Evolutionary conservation across 2,797 vertebrate genomes (phyloP).

Genomic region (Sebastes goodei): DNA sequence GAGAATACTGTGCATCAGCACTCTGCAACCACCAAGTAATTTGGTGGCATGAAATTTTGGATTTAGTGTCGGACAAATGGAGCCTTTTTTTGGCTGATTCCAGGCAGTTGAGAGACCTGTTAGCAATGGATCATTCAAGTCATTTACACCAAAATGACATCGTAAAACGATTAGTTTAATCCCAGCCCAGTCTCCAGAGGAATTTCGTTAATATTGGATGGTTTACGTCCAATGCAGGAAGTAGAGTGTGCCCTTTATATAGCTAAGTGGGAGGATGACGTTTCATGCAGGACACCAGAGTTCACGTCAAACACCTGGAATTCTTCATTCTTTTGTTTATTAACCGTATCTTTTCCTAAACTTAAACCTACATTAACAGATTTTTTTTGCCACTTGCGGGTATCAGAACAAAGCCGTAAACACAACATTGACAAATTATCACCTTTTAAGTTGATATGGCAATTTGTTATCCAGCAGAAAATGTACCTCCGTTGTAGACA

Average conservation of each 20-base stretch:
- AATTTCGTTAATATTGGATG: not conserved
- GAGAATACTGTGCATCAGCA: constrained; percentile 71
- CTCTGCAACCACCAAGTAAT: constrained; percentile 60
- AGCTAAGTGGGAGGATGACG: no score
- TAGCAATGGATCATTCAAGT: constrained; percentile 38
- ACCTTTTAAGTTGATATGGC: no score
- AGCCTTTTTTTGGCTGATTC: constrained; percentile 46
- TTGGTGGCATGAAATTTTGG: constrained; percentile 68
- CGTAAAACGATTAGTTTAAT: constrained; percentile 35
- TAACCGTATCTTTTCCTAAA: no score
- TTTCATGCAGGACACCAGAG: no score
- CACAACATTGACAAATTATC: no score
- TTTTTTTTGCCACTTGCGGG: no score
- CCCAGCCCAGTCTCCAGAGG: not conserved
- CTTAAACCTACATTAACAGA: no score
- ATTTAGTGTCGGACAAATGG: constrained; percentile 63
- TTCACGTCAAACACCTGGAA: no score
- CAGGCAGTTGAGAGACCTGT: constrained; percentile 42
- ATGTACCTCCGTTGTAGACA: not conserved
- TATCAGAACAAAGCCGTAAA: fast-evolving
- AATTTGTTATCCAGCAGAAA: not conserved
- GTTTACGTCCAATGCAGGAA: not conserved
- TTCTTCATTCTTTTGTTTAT: no score
- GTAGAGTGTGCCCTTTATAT: not conserved
- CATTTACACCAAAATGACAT: constrained; percentile 17